A percentile compares a stretch with the other conserved stretches of the same genome.
Evolutionary conservation across 2,888 invertebrate species (phyloP).

Genomic region (Therioaphis trifolii): DNA sequence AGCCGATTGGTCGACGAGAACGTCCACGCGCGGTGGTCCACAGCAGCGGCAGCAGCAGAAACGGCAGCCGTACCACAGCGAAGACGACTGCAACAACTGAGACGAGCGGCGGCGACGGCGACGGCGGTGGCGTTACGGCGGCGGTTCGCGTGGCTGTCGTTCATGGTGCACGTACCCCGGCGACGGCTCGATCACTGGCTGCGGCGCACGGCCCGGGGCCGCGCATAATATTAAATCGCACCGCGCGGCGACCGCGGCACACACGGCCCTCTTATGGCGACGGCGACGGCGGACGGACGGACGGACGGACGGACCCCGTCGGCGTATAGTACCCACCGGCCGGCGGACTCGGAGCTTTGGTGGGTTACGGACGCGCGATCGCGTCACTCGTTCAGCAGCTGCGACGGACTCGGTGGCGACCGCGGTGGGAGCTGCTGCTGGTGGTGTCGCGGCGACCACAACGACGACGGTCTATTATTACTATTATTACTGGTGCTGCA

Average conservation of each 20-base stretch:
- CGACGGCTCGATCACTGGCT: not conserved
- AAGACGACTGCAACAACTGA: too few species aligned
- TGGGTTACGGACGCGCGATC: too few species aligned
- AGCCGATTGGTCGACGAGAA: constrained; percentile 15
- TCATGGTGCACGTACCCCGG: not conserved
- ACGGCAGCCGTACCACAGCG: not conserved
- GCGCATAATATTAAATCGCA: too few species aligned
- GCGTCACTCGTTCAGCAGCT: too few species aligned
- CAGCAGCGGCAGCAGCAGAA: not conserved
- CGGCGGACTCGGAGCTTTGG: too few species aligned
- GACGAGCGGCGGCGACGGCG: not conserved
- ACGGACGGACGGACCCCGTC: too few species aligned
- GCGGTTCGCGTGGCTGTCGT: not conserved
- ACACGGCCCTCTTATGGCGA: not conserved
- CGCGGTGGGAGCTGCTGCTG: too few species aligned
- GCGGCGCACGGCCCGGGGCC: not conserved
- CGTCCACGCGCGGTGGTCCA: not conserved
- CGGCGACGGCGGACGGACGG: too few species aligned
- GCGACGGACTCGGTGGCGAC: too few species aligned
- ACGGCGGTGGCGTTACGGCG: not conserved
- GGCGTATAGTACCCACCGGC: too few species aligned
- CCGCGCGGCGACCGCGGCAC: not conserved
- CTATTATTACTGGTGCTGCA: not conserved
- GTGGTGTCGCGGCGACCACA: constrained; percentile 8
- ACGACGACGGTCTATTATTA: not conserved